Evolutionary conservation across 1,140 invertebrate genomes (phyloP).

Genomic region (Drosophila mojavensis): DNA sequence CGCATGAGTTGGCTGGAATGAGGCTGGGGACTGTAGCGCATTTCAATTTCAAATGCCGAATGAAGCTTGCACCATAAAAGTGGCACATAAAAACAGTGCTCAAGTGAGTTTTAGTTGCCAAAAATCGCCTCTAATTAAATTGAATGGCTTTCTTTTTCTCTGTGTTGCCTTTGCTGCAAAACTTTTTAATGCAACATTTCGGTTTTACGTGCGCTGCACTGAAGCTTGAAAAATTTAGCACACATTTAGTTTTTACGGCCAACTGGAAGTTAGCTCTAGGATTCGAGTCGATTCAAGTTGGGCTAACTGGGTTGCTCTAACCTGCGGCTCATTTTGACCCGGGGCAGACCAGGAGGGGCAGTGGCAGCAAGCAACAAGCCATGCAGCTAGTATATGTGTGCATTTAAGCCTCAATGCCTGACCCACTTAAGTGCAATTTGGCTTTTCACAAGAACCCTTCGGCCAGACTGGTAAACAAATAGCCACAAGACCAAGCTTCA

Average conservation of each 20-base stretch:
- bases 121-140: constrained; percentile 79
- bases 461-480: constrained; percentile 42
- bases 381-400: constrained; percentile 20
- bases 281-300: background rate
- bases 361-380: constrained; percentile 5
- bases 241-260: constrained; percentile 70
- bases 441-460: constrained; percentile 12
- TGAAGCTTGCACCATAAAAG: constrained; percentile 62
- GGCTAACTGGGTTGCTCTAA: background rate
- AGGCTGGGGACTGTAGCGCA: background rate
- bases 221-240: constrained; percentile 66
- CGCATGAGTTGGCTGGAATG: constrained; percentile 35
- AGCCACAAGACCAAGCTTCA: constrained; percentile 11
- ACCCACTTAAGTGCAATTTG: constrained; percentile 68
- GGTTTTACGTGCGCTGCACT: constrained; percentile 70
- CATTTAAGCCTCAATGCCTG: constrained; percentile 49
- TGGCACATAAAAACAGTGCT: constrained; percentile 61
- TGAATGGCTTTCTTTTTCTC: constrained; percentile 46
- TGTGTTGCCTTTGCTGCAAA: constrained; percentile 51
- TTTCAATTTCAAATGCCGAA: constrained; percentile 46
- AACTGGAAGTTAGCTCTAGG: constrained; percentile 24
- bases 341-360: too few species aligned
- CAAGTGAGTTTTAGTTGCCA: constrained; percentile 43
- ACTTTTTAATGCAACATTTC: constrained; percentile 78
- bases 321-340: background rate